These are phyloP conservation scores for Melospiza melodia DNA, from an alignment of 2,113 vertebrate genomes.

Conservation along the genomic window DNA sequence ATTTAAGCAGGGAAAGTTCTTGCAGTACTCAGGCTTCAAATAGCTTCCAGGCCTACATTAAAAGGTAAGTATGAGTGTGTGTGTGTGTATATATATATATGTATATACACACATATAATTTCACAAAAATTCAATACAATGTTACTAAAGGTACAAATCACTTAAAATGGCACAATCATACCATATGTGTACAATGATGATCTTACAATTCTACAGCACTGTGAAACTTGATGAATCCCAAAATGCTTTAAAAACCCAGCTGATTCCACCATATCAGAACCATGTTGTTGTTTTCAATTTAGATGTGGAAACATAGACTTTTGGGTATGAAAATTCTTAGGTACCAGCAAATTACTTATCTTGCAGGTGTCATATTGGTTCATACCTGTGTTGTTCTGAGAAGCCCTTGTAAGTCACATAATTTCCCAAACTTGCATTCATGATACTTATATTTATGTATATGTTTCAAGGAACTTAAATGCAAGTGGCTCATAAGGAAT, in stretches of 20 bases:
- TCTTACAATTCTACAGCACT: not conserved
- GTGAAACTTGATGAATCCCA: not conserved
- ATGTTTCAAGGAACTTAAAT: not conserved
- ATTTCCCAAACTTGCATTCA: not conserved
- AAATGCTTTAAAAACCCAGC: not conserved
- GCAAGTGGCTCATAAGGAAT: not conserved
- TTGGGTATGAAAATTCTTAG: not conserved
- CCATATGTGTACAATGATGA: not conserved
- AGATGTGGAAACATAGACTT: not conserved
- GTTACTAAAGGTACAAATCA: not conserved
- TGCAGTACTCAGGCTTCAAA: not conserved
- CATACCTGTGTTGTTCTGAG: not conserved
- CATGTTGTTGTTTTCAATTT: not conserved
- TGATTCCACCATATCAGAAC: not conserved
- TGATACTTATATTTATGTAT: not conserved
- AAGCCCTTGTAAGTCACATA: not conserved
- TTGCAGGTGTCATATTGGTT: not conserved
- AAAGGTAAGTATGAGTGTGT: not conserved
- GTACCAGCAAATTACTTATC: not conserved
- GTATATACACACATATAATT: not conserved
- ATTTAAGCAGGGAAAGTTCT: not conserved
- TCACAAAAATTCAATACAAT: not conserved
- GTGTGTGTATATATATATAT: no score
- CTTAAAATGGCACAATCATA: not conserved
- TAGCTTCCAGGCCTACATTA: not conserved